A percentile compares a stretch with the other conserved stretches of the same genome.
Conservation (phyloP, 1,140 invertebrate species). For the Bradysia coprophila region DNA sequence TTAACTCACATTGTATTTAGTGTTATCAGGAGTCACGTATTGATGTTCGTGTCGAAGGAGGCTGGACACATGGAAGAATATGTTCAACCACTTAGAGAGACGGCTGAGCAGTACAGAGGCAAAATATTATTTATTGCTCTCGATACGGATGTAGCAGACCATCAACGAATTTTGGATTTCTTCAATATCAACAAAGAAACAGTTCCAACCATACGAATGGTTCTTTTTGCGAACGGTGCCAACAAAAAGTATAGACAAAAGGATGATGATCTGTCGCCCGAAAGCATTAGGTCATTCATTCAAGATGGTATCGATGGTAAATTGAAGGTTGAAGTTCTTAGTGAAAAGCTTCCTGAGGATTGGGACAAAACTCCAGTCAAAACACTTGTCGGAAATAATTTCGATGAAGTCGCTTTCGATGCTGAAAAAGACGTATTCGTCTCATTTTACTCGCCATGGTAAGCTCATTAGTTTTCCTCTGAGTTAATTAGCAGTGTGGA, state of each 20-base stretch:
- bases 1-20: slow-evolving; percentile 97
- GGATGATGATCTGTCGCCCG: slow-evolving; percentile 50
- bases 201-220: slow-evolving; percentile 80
- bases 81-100: slow-evolving; percentile 50
- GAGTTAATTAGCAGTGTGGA: not conserved
- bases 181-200: slow-evolving; percentile 93
- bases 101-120: slow-evolving; percentile 79
- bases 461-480: slow-evolving; percentile 9
- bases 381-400: slow-evolving; percentile 86
- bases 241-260: slow-evolving; percentile 86
- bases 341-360: slow-evolving; percentile 87
- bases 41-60: slow-evolving; percentile 87
- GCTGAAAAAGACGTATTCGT: slow-evolving; percentile 86
- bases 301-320: slow-evolving; percentile 77
- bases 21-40: slow-evolving; percentile 87
- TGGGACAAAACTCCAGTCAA: slow-evolving; percentile 95
- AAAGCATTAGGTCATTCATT: slow-evolving; percentile 70
- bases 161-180: slow-evolving; percentile 94
- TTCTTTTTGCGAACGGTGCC: slow-evolving; percentile 94
- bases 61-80: slow-evolving; percentile 63
- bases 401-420: slow-evolving; percentile 83
- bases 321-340: slow-evolving; percentile 84
- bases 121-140: slow-evolving; percentile 91
- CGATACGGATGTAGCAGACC: slow-evolving; percentile 87
- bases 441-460: slow-evolving; percentile 98